phyloP scores from a whole-genome alignment of 2,113 vertebrate genomes.

The Pardalotus punctatus region DNA sequence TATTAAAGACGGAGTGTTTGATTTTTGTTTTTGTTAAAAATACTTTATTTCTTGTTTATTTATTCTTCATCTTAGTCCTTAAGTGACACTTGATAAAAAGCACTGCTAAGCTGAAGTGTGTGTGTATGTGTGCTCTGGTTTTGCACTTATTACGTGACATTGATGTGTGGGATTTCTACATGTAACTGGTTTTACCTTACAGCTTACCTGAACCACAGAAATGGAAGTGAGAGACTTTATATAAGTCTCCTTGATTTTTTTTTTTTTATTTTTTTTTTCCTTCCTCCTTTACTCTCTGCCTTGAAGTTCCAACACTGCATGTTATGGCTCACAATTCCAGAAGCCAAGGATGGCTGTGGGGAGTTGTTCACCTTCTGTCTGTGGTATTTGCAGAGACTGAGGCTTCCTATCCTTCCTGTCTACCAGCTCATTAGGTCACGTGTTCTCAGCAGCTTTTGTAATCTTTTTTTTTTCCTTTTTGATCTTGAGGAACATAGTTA shows the following conservation, averaged over 20 bases:
- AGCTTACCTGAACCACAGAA: background rate
- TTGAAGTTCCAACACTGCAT: background rate
- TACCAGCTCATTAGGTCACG: background rate
- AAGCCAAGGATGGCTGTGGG: background rate
- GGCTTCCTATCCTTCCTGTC: background rate
- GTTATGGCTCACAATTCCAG: background rate
- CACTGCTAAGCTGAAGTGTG: background rate
- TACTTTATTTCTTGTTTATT: background rate
- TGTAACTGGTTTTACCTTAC: background rate
- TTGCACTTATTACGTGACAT: fast-evolving
- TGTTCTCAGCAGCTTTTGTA: background rate
- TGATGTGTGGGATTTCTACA: background rate
- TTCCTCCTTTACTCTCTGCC: background rate
- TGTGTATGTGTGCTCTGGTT: background rate
- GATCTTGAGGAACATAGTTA: background rate
- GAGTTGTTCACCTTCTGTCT: background rate
- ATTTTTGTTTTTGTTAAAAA: background rate
- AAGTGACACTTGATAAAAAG: background rate
- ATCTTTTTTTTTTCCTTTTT: background rate
- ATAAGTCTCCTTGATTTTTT: background rate
- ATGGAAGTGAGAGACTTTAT: background rate
- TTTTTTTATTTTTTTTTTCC: too few species aligned
- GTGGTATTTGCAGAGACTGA: background rate
- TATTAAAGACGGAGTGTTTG: background rate
- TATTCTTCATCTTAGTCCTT: background rate